A percentile compares a stretch with the other conserved stretches of the same genome.
These are phyloP conservation scores for Paracanthobrama guichenoti DNA, from an alignment of 2,113 vertebrate species.

Conservation along the genomic window DNA sequence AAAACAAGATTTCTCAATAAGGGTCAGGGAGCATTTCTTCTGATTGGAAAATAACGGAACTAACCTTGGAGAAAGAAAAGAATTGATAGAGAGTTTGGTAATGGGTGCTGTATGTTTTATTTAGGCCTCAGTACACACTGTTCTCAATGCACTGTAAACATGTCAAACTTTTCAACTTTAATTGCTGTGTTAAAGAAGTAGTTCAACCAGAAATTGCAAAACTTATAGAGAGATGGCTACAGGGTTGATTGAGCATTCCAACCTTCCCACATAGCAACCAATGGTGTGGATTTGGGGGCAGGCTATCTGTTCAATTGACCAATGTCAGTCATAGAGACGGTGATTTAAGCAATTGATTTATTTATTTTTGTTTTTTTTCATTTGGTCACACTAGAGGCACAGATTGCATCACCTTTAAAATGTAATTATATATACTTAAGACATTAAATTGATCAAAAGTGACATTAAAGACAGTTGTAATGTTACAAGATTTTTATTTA, in stretches of 20 bases:
- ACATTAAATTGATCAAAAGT: too few species aligned
- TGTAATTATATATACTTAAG: neutral
- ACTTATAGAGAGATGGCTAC: too few species aligned
- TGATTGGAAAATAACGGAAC: constrained; percentile 49
- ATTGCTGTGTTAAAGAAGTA: neutral
- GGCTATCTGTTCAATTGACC: neutral
- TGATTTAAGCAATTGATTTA: neutral
- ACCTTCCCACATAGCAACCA: neutral
- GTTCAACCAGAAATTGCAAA: neutral
- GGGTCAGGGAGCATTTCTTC: constrained; percentile 56
- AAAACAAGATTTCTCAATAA: constrained; percentile 56
- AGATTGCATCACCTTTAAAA: neutral
- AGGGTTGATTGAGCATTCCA: neutral
- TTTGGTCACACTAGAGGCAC: neutral
- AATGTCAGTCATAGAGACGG: neutral
- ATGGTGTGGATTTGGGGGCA: neutral
- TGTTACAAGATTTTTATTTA: too few species aligned
- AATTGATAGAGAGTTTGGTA: constrained; percentile 47
- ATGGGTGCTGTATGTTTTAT: constrained; percentile 19
- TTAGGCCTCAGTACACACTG: neutral
- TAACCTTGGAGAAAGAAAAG: constrained; percentile 32
- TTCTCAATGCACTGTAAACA: neutral
- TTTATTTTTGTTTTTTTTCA: neutral
- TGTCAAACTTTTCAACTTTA: neutral
- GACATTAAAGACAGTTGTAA: too few species aligned